Percentiles rank a stretch among this genome's conserved stretches.
phyloP scores from a whole-genome alignment of 2,113 vertebrate species.

The Podocnemis expansa region DNA sequence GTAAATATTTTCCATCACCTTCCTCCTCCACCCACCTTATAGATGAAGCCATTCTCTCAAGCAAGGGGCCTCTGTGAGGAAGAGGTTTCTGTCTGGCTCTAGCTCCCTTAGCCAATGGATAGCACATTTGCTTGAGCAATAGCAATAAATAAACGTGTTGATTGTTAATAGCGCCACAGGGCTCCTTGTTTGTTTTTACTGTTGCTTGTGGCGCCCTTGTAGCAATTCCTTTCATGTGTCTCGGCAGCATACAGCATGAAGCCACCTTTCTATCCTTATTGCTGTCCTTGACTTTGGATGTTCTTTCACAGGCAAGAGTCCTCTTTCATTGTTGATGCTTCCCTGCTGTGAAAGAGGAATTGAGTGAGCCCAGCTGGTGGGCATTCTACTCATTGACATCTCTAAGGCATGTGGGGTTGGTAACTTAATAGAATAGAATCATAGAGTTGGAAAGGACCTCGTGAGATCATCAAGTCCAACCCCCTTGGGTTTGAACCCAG shows the following conservation, averaged over 20 bases:
- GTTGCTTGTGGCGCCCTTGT: background rate
- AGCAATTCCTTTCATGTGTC: background rate
- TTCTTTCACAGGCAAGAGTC: background rate
- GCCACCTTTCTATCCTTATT: background rate
- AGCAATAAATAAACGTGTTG: too few species aligned
- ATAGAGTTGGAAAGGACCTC: too few species aligned
- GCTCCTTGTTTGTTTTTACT: background rate
- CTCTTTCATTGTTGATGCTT: conserved; percentile 10
- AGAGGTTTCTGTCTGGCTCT: background rate
- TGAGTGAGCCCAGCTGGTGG: background rate
- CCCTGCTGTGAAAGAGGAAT: background rate
- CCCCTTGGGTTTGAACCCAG: too few species aligned
- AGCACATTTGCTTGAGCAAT: background rate
- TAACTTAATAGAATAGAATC: too few species aligned
- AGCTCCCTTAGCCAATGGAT: background rate
- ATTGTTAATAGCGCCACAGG: too few species aligned
- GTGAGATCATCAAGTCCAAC: too few species aligned
- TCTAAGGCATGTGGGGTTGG: background rate
- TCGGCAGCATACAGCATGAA: background rate
- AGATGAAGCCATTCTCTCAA: background rate
- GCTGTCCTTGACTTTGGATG: conserved; percentile 2
- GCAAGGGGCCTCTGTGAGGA: background rate
- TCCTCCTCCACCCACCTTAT: background rate
- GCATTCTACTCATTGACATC: background rate
- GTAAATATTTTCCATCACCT: background rate